phyloP scores from a whole-genome alignment of 2,113 vertebrate genomes.

The Aplodontia rufa region DNA sequence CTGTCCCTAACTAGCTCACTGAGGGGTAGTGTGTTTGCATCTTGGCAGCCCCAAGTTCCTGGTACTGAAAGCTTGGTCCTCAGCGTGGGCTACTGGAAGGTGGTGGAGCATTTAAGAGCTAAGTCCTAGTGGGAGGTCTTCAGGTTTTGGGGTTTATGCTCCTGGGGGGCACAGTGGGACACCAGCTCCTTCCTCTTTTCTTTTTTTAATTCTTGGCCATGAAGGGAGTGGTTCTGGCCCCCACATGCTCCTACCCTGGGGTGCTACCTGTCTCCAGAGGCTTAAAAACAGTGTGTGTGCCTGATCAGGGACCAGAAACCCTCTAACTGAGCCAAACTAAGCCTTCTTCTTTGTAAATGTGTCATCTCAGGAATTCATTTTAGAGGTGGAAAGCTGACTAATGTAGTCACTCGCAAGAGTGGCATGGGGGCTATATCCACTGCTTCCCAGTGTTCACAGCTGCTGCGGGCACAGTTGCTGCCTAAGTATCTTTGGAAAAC shows the following conservation, averaged over 20 bases:
- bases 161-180: neutral
- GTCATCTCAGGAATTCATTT: too few species aligned
- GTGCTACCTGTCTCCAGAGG: neutral
- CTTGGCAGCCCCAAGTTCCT: neutral
- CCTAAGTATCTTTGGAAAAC: neutral
- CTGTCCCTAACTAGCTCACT: neutral
- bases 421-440: fast-evolving
- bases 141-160: neutral
- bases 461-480: neutral
- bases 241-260: neutral
- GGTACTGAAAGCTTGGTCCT: neutral
- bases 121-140: too few species aligned
- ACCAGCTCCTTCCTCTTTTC: neutral
- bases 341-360: neutral
- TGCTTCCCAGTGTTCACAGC: neutral
- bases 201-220: neutral
- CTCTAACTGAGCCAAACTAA: neutral
- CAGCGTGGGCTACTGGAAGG: neutral
- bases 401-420: fast-evolving
- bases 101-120: neutral
- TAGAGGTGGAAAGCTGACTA: neutral
- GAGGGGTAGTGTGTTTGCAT: fast-evolving
- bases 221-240: neutral
- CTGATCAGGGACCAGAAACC: neutral
- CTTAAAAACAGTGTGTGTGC: neutral